Conservation (phyloP, 2,797 vertebrate species). For the Bradypodion pumilum region DNA sequence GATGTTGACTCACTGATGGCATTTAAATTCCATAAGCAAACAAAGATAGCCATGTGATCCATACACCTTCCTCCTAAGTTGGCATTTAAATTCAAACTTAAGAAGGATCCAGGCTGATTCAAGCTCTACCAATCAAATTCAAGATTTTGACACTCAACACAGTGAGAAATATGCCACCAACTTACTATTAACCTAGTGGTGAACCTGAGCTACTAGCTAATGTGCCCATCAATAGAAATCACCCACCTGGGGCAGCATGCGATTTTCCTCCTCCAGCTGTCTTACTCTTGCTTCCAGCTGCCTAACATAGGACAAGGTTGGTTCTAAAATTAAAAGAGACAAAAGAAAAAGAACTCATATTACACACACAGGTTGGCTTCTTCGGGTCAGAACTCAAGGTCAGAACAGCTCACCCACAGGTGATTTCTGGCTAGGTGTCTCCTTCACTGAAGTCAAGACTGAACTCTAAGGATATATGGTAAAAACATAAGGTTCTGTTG, state of each 20-base stretch:
- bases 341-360: conserved; percentile 72
- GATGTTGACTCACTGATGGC: background rate
- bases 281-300: conserved; percentile 85
- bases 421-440: conserved; percentile 39
- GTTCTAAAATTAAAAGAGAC: conserved; percentile 83
- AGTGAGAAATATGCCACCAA: background rate
- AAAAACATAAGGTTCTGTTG: conserved; percentile 14
- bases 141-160: background rate
- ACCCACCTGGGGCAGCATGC: conserved; percentile 85
- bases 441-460: conserved; percentile 43
- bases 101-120: background rate
- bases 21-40: background rate
- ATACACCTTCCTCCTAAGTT: no score
- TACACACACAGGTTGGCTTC: conserved; percentile 74
- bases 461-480: conserved; percentile 6
- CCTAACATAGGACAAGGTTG: conserved; percentile 86
- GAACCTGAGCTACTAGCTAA: conserved; percentile 67
- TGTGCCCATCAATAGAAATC: conserved; percentile 66
- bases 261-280: conserved; percentile 85
- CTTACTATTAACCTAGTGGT: background rate
- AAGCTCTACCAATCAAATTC: background rate
- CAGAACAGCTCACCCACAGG: conserved; percentile 38
- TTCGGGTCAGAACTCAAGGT: conserved; percentile 42
- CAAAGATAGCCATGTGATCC: no score
- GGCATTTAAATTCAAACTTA: background rate